These are phyloP conservation scores for Aquatica leii DNA, from an alignment of 2,888 invertebrate genomes.

Conservation along the genomic window DNA sequence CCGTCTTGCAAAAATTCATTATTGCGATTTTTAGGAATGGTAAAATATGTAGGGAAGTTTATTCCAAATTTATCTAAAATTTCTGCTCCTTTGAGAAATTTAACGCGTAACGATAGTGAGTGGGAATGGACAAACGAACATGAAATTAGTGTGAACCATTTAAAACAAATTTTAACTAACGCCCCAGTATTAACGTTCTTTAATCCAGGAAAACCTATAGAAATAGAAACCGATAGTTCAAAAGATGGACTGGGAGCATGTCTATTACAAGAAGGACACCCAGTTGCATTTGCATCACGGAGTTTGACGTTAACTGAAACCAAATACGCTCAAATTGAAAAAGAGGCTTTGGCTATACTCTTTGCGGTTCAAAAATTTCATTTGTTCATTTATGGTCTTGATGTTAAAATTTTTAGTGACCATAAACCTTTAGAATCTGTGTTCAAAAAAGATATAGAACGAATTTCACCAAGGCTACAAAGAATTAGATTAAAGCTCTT, in stretches of 20 bases:
- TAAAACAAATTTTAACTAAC: constrained; percentile 41
- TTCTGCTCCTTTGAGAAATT: neutral
- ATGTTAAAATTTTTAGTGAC: neutral
- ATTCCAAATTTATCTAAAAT: constrained; percentile 6
- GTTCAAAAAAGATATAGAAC: neutral
- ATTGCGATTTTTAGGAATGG: constrained; percentile 34
- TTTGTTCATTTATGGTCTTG: neutral
- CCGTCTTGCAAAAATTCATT: constrained; percentile 24
- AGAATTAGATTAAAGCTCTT: neutral
- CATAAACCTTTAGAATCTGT: neutral
- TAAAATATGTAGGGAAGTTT: constrained; percentile 3
- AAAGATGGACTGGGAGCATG: neutral
- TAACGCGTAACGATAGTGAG: neutral
- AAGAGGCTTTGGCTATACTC: neutral
- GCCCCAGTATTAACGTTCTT: constrained; percentile 40
- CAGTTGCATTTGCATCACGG: neutral
- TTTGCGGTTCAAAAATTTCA: constrained; percentile 4
- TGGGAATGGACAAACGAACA: constrained; percentile 38
- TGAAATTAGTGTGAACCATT: constrained; percentile 33
- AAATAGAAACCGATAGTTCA: neutral
- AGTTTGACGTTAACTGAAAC: neutral
- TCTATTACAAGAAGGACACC: neutral
- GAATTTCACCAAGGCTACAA: neutral
- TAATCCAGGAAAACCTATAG: neutral
- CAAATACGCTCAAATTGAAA: neutral